Conservation (phyloP, 53 echinoderm and acorn worm species). For the Luidia sarsii region DNA sequence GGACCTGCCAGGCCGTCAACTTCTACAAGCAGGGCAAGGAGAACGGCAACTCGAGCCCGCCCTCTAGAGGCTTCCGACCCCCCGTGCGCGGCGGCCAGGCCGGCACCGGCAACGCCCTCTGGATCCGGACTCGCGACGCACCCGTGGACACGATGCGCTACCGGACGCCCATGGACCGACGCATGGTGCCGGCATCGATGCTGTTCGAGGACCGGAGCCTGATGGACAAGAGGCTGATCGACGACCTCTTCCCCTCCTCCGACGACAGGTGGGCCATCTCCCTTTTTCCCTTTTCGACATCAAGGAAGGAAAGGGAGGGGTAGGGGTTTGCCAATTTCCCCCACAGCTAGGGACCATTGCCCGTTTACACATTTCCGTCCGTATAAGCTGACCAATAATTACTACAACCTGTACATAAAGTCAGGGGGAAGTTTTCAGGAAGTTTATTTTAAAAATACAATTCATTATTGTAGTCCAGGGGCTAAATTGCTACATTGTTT, state of each 20-base stretch:
- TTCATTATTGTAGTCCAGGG: too few species aligned
- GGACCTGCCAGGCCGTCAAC: conserved; percentile 45
- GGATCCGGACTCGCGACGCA: conserved; percentile 48
- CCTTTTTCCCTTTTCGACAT: too few species aligned
- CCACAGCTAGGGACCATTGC: too few species aligned
- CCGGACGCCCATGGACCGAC: conserved; percentile 41
- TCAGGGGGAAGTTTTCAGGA: too few species aligned
- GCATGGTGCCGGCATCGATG: conserved; percentile 52
- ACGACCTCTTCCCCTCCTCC: conserved; percentile 7
- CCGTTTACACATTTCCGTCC: too few species aligned
- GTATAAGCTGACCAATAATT: too few species aligned
- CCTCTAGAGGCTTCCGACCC: conserved; percentile 2
- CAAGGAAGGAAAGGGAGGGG: too few species aligned
- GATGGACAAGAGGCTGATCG: conserved; percentile 24
- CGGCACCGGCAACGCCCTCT: conserved; percentile 30
- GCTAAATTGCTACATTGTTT: too few species aligned
- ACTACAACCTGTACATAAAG: too few species aligned
- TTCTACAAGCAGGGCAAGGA: conserved; percentile 37
- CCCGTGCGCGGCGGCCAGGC: neutral
- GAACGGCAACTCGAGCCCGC: neutral
- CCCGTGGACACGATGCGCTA: conserved; percentile 27
- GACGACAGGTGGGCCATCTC: conserved; percentile 18
- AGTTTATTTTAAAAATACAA: too few species aligned
- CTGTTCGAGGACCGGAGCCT: conserved; percentile 26
- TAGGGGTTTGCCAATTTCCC: too few species aligned